Percentiles rank a stretch among this genome's conserved stretches.
Evolutionary conservation across 2,888 invertebrate species (phyloP).

Genomic region (Scrobipalpa costella): DNA sequence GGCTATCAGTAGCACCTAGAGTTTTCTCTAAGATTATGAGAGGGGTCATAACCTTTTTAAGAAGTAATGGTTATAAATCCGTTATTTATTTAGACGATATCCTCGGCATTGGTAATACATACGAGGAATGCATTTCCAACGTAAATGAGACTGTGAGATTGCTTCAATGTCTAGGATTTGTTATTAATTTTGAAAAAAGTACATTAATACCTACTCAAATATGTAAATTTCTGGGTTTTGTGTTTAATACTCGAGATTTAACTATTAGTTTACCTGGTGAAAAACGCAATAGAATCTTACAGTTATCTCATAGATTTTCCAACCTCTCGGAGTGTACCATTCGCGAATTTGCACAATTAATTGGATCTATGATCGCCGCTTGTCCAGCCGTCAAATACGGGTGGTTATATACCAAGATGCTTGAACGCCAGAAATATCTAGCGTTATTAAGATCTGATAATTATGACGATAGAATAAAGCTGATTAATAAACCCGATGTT

Average conservation of each 20-base stretch:
- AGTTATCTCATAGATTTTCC: conserved; percentile 27
- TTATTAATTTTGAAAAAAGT: conserved; percentile 34
- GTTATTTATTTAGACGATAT: conserved; percentile 31
- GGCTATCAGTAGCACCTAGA: conserved; percentile 7
- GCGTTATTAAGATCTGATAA: neutral
- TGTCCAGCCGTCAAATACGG: conserved; percentile 32
- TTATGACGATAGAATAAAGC: conserved; percentile 3
- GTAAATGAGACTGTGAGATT: conserved; percentile 26
- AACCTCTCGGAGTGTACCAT: conserved; percentile 21
- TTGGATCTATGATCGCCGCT: conserved; percentile 29
- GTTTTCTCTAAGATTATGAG: conserved; percentile 16
- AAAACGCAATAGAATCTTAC: conserved; percentile 28
- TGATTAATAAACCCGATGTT: neutral
- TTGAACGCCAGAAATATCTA: conserved; percentile 5
- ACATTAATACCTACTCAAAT: conserved; percentile 10
- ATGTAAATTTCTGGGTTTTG: conserved; percentile 32
- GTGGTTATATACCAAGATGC: conserved; percentile 27
- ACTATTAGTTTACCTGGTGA: conserved; percentile 26
- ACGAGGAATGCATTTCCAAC: conserved; percentile 28
- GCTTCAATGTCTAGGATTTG: conserved; percentile 31
- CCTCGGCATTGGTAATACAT: conserved; percentile 25
- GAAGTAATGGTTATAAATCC: conserved; percentile 21
- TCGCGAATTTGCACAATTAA: conserved; percentile 29
- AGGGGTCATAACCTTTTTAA: conserved; percentile 12
- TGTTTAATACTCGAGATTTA: conserved; percentile 27